Percentiles rank a stretch among this genome's conserved stretches.
These are phyloP conservation scores for Ginglymostoma cirratum DNA, from an alignment of 2,113 vertebrate genomes.

Conservation along the genomic window DNA sequence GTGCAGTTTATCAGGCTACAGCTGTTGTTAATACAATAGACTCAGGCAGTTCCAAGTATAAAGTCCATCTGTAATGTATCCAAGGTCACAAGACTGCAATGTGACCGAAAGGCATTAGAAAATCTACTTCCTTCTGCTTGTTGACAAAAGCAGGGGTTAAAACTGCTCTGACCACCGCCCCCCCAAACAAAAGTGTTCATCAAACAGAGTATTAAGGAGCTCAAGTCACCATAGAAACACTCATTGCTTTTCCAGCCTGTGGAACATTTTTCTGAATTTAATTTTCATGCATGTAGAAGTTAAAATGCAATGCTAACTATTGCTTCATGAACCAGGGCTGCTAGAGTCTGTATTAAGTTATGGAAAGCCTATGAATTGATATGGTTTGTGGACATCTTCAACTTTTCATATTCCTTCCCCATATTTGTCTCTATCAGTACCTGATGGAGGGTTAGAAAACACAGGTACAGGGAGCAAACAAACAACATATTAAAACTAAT, in stretches of 20 bases:
- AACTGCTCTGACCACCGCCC: not conserved
- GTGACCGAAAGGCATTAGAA: not conserved
- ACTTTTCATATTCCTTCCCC: not conserved
- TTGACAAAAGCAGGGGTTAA: not conserved
- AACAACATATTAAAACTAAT: not conserved
- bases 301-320: not conserved
- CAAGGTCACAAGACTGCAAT: slow-evolving; percentile 9
- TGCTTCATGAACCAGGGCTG: not conserved
- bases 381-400: not conserved
- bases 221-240: not conserved
- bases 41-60: slow-evolving; percentile 23
- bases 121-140: slow-evolving; percentile 16
- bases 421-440: not conserved
- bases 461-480: not conserved
- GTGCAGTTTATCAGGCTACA: slow-evolving; percentile 29
- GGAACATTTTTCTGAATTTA: not conserved
- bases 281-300: not conserved
- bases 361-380: not conserved
- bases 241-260: not conserved
- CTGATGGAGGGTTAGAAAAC: not conserved
- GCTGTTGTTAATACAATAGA: slow-evolving; percentile 26
- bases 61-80: slow-evolving; percentile 20
- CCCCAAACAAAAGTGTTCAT: not conserved
- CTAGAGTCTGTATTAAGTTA: not conserved
- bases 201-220: not conserved